Evolutionary conservation across 2,797 vertebrate species (phyloP), one percentile per base, ranked within the genome.

Genomic region (Phrynocephalus guinanensis): DNA sequence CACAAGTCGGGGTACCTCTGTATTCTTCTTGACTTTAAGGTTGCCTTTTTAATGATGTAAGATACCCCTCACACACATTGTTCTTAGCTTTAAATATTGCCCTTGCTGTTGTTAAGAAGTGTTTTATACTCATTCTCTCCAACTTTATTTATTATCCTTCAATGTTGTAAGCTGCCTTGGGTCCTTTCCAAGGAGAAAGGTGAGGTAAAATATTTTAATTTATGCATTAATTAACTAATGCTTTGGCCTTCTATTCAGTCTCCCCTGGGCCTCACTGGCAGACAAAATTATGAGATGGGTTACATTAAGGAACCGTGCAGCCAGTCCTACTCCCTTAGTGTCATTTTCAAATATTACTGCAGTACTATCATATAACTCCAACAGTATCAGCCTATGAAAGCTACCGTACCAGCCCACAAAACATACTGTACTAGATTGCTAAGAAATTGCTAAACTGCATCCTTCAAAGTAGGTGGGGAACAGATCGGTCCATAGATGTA

Each of bases 221-320:
- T 10, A 10, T 56, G 52, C 52, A 86, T 90, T 72, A 86, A 71
- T 30, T 66, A 15, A 86, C 88, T 72, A 86, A 71, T 44, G 71
- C 20, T 72, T 80, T 28, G 84, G 20, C 44, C 56, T 81, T 91
- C 89, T 78, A 38, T 67, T 30, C 91, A 68, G 26, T 33, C 56
- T 80, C 20, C 82, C 82, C 86, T 91, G 91, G 67, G 44, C 75
- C 72, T 91, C 56, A 22, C 67, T 85, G 71, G 50, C n/a, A 90
- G 77, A 38, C 90, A 90, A 50, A 88, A 76, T 81, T 73, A 86
- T 0, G 44, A 82, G 44, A 67, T 18, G 9, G 72, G 33, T 75
- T 75, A 3, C 33, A 24, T 44, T 66, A 80, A 80, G n/a, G 33
- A 33, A 48, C n/a, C 15, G 13, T 33, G 52, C 20, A 48, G 26